These are phyloP conservation scores for Teleogryllus occipitalis DNA, from an alignment of 1,140 invertebrate genomes.

Conservation along the genomic window DNA sequence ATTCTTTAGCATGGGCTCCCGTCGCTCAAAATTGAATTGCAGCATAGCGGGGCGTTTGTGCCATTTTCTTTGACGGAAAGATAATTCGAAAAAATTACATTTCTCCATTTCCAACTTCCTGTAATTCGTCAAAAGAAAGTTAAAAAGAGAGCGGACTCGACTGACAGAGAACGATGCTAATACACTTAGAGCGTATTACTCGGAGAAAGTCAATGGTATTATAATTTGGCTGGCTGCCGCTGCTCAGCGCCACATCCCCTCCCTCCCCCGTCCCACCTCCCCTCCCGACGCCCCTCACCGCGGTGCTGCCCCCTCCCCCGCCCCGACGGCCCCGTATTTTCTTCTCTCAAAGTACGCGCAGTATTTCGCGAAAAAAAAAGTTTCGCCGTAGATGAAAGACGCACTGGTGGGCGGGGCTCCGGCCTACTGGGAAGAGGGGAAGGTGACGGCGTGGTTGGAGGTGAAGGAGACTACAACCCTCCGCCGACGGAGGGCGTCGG, in stretches of 20 bases:
- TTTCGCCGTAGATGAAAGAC: not conserved
- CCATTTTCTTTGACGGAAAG: conserved; percentile 18
- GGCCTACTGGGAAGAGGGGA: no score
- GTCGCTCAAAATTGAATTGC: conserved; percentile 12
- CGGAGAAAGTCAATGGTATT: not conserved
- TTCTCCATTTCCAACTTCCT: conserved; percentile 23
- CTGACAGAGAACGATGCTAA: not conserved
- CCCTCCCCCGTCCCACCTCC: conserved; percentile 24
- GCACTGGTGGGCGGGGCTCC: not conserved
- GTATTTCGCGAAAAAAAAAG: not conserved
- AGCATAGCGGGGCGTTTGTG: conserved; percentile 17
- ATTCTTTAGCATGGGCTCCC: not conserved
- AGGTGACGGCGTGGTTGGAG: not conserved
- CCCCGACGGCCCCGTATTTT: conserved; percentile 20
- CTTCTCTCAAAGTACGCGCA: conserved; percentile 24
- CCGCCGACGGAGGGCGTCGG: not conserved
- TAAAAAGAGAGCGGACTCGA: not conserved
- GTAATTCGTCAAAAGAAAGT: conserved; percentile 24
- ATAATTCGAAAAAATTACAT: conserved; percentile 25
- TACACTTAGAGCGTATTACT: not conserved
- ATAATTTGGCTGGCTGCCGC: conserved; percentile 19
- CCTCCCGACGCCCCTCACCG: conserved; percentile 19
- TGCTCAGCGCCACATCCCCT: conserved; percentile 16
- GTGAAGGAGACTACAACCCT: no score
- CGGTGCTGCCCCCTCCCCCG: not conserved